A percentile compares a stretch with the other conserved stretches of the same genome.
These are phyloP conservation scores for Chionoecetes opilio DNA, from an alignment of 1,140 invertebrate genomes.

Conservation along the genomic window DNA sequence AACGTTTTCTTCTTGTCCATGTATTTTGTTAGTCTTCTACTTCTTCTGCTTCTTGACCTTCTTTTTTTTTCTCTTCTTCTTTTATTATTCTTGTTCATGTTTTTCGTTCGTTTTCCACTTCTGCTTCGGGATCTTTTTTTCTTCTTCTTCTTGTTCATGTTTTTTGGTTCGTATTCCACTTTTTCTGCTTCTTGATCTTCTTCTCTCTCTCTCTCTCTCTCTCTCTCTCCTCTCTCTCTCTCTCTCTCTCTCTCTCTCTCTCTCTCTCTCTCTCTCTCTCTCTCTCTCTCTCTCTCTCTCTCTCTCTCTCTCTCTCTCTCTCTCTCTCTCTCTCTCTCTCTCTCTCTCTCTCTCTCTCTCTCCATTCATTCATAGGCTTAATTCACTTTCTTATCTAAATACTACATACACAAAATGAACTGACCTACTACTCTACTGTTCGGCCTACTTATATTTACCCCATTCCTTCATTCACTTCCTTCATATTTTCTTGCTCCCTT, in stretches of 20 bases:
- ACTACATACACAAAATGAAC: too few species aligned
- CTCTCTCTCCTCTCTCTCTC: not conserved
- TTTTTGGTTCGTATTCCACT: not conserved
- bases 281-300: conserved; percentile 11
- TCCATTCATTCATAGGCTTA: not conserved
- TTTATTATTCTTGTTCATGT: not conserved
- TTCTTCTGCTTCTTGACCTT: not conserved
- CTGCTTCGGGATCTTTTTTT: not conserved
- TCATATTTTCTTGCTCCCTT: not conserved
- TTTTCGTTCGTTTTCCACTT: not conserved
- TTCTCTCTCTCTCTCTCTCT: not conserved
- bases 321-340: conserved; percentile 4
- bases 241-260: conserved; percentile 25
- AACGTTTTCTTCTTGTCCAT: not conserved
- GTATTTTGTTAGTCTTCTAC: not conserved
- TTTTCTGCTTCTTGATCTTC: not conserved
- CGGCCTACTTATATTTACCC: not conserved
- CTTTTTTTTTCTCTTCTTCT: not conserved
- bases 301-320: conserved; percentile 30
- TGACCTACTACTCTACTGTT: not conserved
- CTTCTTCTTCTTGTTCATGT: not conserved
- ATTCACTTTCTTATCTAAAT: not conserved
- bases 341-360: conserved; percentile 9
- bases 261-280: conserved; percentile 30
- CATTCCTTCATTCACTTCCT: not conserved